A percentile compares a stretch with the other conserved stretches of the same genome.
These are phyloP conservation scores for Ditula angustiorana DNA, from an alignment of 2,888 invertebrate species.

Conservation along the genomic window DNA sequence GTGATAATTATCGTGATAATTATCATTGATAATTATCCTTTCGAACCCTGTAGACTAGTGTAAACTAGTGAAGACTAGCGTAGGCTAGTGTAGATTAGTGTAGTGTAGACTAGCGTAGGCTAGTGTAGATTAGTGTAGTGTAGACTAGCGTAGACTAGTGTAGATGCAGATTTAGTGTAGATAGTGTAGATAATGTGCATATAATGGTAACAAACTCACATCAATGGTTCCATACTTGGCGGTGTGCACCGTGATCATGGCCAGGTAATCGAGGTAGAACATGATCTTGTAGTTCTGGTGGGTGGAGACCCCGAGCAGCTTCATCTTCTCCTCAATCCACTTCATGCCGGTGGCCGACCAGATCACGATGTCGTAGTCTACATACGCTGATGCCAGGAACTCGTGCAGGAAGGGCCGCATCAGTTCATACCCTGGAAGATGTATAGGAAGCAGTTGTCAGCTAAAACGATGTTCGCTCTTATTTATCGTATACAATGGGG, in stretches of 20 bases:
- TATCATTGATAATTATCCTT: too few species aligned
- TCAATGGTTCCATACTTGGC: constrained; percentile 96
- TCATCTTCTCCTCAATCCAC: constrained; percentile 99
- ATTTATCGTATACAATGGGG: too few species aligned
- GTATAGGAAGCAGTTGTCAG: too few species aligned
- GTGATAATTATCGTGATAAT: too few species aligned
- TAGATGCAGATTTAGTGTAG: too few species aligned
- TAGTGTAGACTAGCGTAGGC: too few species aligned
- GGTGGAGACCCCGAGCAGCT: constrained; percentile 93
- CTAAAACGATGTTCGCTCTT: too few species aligned
- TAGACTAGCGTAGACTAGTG: too few species aligned
- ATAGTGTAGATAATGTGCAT: background rate
- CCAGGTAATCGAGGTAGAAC: constrained; percentile 95
- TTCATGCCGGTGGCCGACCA: constrained; percentile 99
- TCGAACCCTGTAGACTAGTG: too few species aligned
- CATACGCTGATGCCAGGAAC: constrained; percentile 94
- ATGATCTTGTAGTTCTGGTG: constrained; percentile 95
- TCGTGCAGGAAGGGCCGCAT: constrained; percentile 98
- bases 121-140: too few species aligned
- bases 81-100: too few species aligned
- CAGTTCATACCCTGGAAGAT: constrained; percentile 88
- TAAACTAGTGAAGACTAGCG: too few species aligned
- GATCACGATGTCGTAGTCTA: constrained; percentile 97
- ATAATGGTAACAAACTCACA: constrained; percentile 80
- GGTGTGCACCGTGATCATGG: constrained; percentile 97